Evolutionary conservation across 2,113 vertebrate genomes (phyloP), one percentile per base, ranked within the genome.

Genomic region (Marmota monax): DNA sequence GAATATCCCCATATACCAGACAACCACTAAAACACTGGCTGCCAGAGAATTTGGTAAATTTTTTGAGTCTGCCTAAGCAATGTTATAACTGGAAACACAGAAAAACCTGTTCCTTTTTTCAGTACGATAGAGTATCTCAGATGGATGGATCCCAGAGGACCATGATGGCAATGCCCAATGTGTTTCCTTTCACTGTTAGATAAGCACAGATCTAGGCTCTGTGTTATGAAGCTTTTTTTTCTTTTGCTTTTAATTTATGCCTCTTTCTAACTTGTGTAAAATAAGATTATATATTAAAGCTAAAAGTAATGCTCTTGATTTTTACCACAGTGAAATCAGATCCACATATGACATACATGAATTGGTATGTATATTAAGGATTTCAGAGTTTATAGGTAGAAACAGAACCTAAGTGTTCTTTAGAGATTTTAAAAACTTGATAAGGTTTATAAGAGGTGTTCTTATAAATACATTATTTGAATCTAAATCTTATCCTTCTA

Each of bases 371-470:
- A n/a, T 76, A 45, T 69, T 86, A 96, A 90, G 87, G 63, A 78
- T 88, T 87, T 83, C 29, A 34, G 65, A 45, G n/a, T 13, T 39
- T 20, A 76, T 51, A 82, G 6, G 51, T 61, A 63, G 29, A 79
- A 87, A n/a, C 67, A 22, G 3, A 95, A 25, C 2, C 45, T 79
- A 90, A 67, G 16, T 92, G 6, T 0, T 17, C 90, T 94, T 79
- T 93, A 76, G 90, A 94, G 20, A 45, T 58, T 93, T 94, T 88
- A 98, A 96, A 18, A 77, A 69, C 72, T 91, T 94, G 4, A 5
- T 89, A 86, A 94, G 9, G n/a, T 84, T 87, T 96, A 53, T 48
- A 78, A 23, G 34, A 87, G 22, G 39, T 34, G 2, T 56, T 95
- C 8, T 83, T 96, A 42, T 72, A 88, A 53, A 74, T 76, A 7